Evolutionary conservation across 2,797 vertebrate genomes (phyloP).

Genomic region (Peromyscus eremicus): DNA sequence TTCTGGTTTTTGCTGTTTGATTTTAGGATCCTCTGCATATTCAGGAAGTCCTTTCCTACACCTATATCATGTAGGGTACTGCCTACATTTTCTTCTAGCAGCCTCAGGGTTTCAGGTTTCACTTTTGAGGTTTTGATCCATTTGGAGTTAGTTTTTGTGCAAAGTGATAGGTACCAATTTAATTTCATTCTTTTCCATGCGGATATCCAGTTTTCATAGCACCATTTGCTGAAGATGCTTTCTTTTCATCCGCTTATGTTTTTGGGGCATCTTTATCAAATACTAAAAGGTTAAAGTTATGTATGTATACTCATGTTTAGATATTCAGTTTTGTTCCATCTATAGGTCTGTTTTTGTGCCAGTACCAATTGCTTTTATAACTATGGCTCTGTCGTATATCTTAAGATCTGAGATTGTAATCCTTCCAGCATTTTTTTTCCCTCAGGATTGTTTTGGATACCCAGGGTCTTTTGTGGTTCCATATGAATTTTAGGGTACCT

Average conservation of each 20-base stretch:
- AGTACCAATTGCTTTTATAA: neutral
- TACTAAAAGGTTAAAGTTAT: neutral
- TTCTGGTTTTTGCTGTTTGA: neutral
- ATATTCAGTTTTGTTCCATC: neutral
- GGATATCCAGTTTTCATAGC: neutral
- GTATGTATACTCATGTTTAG: neutral
- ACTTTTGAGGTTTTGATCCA: neutral
- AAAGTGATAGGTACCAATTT: neutral
- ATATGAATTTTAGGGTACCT: neutral
- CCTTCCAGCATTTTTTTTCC: neutral
- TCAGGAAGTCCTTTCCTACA: neutral
- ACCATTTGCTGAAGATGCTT: neutral
- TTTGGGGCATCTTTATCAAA: neutral
- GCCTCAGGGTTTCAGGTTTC: neutral
- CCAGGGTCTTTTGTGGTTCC: neutral
- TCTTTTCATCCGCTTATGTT: neutral
- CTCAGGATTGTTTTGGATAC: neutral
- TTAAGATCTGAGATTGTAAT: neutral
- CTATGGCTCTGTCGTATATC: neutral
- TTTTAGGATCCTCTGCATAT: neutral
- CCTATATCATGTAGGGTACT: neutral
- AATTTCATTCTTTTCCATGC: neutral
- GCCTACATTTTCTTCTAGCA: neutral
- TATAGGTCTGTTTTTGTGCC: neutral
- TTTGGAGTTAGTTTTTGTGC: neutral